Base-by-base conservation (phyloP, 2,888 invertebrate species). In the Thymelicus acteon region DNA sequence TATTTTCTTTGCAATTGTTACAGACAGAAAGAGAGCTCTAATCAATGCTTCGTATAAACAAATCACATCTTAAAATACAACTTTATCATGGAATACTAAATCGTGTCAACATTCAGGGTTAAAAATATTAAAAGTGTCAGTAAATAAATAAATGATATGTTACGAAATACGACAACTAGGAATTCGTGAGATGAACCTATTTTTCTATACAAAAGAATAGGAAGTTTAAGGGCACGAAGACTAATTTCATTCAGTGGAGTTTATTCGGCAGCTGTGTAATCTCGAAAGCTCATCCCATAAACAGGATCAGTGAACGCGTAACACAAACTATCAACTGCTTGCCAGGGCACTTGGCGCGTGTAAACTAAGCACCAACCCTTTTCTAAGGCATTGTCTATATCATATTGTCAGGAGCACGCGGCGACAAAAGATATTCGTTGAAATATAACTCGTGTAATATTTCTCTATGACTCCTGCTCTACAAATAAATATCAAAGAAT, bases 361-460 rank as follows among this genome's bases (percentile, higher is more conserved):
- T 83, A 75, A 90, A 90, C 85, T 86, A 78, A 77, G 88, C 92
- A 87, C 82, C 54, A 83, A 89, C 89, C 90, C 89, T 90, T 92
- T 89, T 88, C 87, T 85, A 89, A 87, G 84, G 88, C 85, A 89
- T 91, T 91, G 90, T 91, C 92, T 93, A 90, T 91, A 91, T 92
- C 90, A 91, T 86, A 89, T 89, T 92, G 92, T 93, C 92, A 92
- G 82, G 82, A 89, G 84, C 92, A 92, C 88, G 87, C 89, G 92
- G 92, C 88, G 91, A 87, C 88, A 88, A 88, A 84, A 89, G 88
- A 89, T 91, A 90, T 91, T 90, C 87, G 82, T 86, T 84, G 86
- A 86, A 85, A 90, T 88, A 90, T 91, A 89, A 88, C 88, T 87
- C 85, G 82, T 83, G 87, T 88, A 82, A 87, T 90, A 90, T 88